Base-by-base conservation (phyloP, 2,888 invertebrate genomes). In the Copidosoma aretas region DNA sequence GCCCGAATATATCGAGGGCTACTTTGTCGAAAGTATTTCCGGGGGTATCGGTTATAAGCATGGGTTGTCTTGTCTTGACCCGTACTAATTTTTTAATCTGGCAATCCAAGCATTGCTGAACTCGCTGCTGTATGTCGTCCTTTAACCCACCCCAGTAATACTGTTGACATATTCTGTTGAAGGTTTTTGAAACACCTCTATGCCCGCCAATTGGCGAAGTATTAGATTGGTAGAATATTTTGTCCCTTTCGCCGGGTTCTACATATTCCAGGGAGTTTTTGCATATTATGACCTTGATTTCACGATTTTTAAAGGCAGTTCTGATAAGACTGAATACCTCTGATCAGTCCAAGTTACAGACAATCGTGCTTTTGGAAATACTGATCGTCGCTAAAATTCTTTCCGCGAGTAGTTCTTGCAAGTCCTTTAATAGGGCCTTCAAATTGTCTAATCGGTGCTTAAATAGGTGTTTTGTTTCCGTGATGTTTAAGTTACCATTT, bases 1-100 rank as follows among this genome's bases (percentile, higher is more conserved):
- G 77, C 1, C 75, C 76, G 25, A 76, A 75, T 12, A 75, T 67
- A 43, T 76, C 75, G 41, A 74, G 22, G 14, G 66, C 62, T n/a
- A 76, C 53, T 25, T 71, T 68, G 14, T 75, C 72, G 25, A 73
- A 71, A 1, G 71, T 67, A 24, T 41, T 46, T 8, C 46, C 53
- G 8, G 73, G 71, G 1, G 74, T 67, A 14, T 70, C 70, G 1
- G 73, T 72, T 17, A 68, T 63, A 12, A 67, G 54, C 71, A 77
- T 65, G 1, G 76, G 74, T 22, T 68, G 59, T 46, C 15, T 60
- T 43, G 24, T 21, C 12, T 10, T 32, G 68, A 57, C 52, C 10
- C 71, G 10, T 15, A 71, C 70, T n/a, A 65, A 49, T 67, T 75
- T 75, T 43, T 72, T 71, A 17, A 60, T 24, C 57, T 75, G 73